These are phyloP conservation scores for Oryzias curvinotus DNA, from an alignment of 2,113 vertebrate genomes.

Conservation along the genomic window DNA sequence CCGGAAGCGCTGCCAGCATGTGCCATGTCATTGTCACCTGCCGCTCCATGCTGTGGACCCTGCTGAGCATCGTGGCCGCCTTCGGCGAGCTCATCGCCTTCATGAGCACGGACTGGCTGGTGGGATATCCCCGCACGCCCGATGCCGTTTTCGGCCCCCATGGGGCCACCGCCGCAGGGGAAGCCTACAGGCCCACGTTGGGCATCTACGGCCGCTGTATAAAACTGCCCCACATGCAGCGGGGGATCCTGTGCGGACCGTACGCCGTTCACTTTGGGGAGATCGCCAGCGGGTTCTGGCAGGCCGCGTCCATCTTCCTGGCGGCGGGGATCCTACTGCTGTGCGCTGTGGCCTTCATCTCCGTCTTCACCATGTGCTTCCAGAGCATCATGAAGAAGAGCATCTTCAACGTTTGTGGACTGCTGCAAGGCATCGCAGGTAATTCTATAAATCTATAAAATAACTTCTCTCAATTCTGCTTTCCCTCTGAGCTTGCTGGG, in stretches of 20 bases:
- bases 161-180: constrained; percentile 62
- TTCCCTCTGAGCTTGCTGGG: too few species aligned
- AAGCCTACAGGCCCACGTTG: constrained; percentile 83
- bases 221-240: constrained; percentile 79
- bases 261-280: constrained; percentile 92
- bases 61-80: constrained; percentile 93
- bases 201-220: constrained; percentile 94
- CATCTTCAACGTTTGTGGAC: constrained; percentile 98
- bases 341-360: constrained; percentile 90
- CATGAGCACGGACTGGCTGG: constrained; percentile 96
- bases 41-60: constrained; percentile 98
- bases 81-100: constrained; percentile 96
- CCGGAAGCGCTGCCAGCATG: constrained; percentile 79
- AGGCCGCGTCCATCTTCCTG: constrained; percentile 94
- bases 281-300: constrained; percentile 98
- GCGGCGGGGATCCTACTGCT: constrained; percentile 91
- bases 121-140: constrained; percentile 80
- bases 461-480: too few species aligned
- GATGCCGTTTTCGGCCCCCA: constrained; percentile 67
- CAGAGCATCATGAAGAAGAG: constrained; percentile 99
- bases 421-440: constrained; percentile 98
- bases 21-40: constrained; percentile 99
- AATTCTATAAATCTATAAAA: constrained; percentile 2
- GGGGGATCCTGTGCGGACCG: constrained; percentile 88
- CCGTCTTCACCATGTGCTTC: constrained; percentile 96